Evolutionary conservation across 2,888 invertebrate species (phyloP).

Genomic region (Parelbella ahira): DNA sequence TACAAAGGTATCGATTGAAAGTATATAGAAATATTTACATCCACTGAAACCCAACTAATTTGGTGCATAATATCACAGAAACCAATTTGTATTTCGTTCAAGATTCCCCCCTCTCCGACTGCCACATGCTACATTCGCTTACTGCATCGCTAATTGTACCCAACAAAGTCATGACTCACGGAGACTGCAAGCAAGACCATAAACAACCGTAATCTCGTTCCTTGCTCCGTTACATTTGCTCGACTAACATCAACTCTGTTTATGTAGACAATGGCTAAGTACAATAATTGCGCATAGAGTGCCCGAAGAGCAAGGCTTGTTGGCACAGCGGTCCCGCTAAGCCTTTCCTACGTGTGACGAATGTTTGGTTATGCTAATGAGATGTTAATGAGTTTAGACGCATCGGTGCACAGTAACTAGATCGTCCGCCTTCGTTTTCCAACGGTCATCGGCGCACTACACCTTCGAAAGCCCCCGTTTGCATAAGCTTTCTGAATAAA

Average conservation of each 20-base stretch:
- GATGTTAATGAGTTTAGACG: constrained; percentile 63
- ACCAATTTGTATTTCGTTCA: too few relatives aligned
- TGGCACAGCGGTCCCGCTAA: constrained; percentile 64
- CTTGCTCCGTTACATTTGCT: constrained; percentile 67
- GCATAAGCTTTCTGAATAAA: constrained; percentile 65
- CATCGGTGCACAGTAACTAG: constrained; percentile 62
- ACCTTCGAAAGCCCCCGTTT: constrained; percentile 47
- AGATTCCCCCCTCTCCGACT: too few relatives aligned
- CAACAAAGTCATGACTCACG: constrained; percentile 22
- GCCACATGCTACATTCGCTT: constrained; percentile 14
- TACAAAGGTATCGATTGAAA: too few relatives aligned
- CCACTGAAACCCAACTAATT: too few relatives aligned
- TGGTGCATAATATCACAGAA: too few relatives aligned
- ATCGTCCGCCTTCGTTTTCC: constrained; percentile 57
- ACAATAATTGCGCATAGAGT: constrained; percentile 71
- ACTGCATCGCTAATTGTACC: constrained; percentile 22
- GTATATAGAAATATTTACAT: too few relatives aligned
- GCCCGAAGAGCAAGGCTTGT: constrained; percentile 55
- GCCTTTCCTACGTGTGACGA: constrained; percentile 69
- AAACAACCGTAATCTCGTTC: constrained; percentile 72
- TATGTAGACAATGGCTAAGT: constrained; percentile 72
- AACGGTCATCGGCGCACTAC: constrained; percentile 46
- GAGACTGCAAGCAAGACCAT: constrained; percentile 44
- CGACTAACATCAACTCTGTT: constrained; percentile 61
- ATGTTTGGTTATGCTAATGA: constrained; percentile 76